Evolutionary conservation across 2,888 invertebrate species (phyloP).

Genomic region (Phengaris alcon): DNA sequence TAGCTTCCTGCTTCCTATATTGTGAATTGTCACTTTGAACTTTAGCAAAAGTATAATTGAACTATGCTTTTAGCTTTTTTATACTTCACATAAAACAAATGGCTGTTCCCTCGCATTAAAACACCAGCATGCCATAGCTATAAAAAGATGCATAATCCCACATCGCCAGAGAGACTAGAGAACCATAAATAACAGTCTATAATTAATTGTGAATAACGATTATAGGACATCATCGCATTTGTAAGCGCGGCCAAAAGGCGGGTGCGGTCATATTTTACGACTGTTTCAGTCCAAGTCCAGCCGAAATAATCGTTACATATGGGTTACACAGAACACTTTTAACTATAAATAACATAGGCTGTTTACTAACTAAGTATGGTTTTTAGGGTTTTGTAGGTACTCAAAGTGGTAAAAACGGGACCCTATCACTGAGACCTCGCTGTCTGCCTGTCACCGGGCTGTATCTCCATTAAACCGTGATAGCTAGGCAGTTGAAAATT

Average conservation of each 20-base stretch:
- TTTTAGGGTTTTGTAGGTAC: too few species aligned
- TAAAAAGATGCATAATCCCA: constrained; percentile 3
- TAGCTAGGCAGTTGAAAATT: too few species aligned
- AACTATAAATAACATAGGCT: too few species aligned
- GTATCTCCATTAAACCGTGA: too few species aligned
- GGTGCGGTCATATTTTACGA: constrained; percentile 34
- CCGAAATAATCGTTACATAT: neutral
- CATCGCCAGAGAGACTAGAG: neutral
- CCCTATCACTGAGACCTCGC: too few species aligned
- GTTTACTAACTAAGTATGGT: too few species aligned
- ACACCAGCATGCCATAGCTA: constrained; percentile 20
- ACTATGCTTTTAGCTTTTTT: constrained; percentile 1
- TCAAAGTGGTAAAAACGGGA: too few species aligned
- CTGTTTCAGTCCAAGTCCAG: constrained; percentile 13
- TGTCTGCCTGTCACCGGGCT: too few species aligned
- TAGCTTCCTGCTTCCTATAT: neutral
- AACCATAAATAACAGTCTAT: constrained; percentile 39
- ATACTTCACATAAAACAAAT: constrained; percentile 23
- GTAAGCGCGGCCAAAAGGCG: constrained; percentile 35
- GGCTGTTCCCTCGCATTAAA: constrained; percentile 14
- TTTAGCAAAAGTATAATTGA: neutral
- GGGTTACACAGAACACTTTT: too few species aligned
- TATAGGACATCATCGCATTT: constrained; percentile 35
- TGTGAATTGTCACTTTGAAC: neutral
- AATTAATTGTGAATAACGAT: constrained; percentile 34